Conservation (phyloP, 23 tunicate species). For the Diplosoma virens region DNA sequence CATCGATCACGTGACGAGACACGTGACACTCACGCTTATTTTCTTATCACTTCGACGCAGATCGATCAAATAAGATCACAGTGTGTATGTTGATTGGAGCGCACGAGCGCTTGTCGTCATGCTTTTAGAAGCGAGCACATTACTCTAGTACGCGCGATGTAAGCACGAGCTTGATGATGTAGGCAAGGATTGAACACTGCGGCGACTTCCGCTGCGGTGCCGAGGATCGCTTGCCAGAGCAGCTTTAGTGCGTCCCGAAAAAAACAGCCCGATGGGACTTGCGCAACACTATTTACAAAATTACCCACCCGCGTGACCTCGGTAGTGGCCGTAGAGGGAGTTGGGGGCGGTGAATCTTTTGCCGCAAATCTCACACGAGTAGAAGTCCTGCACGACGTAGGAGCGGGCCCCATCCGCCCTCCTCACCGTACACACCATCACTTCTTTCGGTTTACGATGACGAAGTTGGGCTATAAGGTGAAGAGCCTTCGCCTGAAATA, state of each 20-base stretch:
- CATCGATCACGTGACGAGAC: neutral
- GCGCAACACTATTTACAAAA: too few relatives aligned
- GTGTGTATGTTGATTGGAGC: constrained; percentile 10
- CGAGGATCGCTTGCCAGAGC: too few relatives aligned
- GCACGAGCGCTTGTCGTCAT: too few relatives aligned
- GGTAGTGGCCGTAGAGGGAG: constrained; percentile 68
- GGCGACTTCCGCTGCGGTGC: too few relatives aligned
- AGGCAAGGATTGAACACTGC: too few relatives aligned
- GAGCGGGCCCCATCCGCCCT: constrained; percentile 10
- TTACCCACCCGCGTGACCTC: constrained; percentile 70
- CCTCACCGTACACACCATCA: constrained; percentile 65
- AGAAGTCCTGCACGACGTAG: constrained; percentile 63
- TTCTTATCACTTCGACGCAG: constrained; percentile 48
- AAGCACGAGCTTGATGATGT: too few relatives aligned
- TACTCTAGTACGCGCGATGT: too few relatives aligned
- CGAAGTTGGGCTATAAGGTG: constrained; percentile 37
- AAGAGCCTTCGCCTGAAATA: constrained; percentile 43
- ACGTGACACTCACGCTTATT: constrained; percentile 14
- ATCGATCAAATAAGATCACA: constrained; percentile 82
- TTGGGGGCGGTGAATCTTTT: constrained; percentile 70
- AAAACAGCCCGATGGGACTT: too few relatives aligned
- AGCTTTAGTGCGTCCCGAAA: too few relatives aligned
- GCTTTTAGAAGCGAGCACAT: too few relatives aligned
- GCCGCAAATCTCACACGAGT: constrained; percentile 62
- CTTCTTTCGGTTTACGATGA: constrained; percentile 52